A percentile compares a stretch with the other conserved stretches of the same genome.
These are phyloP conservation scores for Ophonus ardosiacus DNA, from an alignment of 2,888 invertebrate genomes.

Conservation along the genomic window DNA sequence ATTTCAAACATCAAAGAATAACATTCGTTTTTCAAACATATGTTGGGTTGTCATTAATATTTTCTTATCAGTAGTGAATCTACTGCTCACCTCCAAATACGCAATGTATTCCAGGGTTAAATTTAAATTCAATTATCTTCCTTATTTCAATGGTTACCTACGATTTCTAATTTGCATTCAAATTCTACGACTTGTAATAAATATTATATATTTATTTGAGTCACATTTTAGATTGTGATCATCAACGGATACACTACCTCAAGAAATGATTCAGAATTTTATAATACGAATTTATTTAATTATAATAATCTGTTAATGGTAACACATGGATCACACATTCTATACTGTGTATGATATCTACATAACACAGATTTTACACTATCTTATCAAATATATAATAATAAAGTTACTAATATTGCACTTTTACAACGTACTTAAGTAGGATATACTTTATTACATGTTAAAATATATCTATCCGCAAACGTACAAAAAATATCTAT, in stretches of 20 bases:
- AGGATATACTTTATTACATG: constrained; percentile 50
- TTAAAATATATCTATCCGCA: constrained; percentile 60
- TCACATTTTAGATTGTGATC: background rate
- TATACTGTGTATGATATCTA: constrained; percentile 58
- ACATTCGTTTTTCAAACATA: too few relatives aligned
- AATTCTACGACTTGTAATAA: too few relatives aligned
- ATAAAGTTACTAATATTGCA: constrained; percentile 62
- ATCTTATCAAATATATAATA: constrained; percentile 59
- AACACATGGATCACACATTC: constrained; percentile 61
- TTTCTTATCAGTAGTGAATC: too few relatives aligned
- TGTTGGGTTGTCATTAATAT: too few relatives aligned
- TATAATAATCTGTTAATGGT: constrained; percentile 56
- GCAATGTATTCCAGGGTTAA: too few relatives aligned
- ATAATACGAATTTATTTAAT: constrained; percentile 59
- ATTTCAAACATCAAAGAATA: too few relatives aligned
- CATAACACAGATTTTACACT: constrained; percentile 51
- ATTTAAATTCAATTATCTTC: too few relatives aligned
- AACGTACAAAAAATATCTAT: constrained; percentile 63
- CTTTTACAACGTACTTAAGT: constrained; percentile 63
- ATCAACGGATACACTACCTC: too few relatives aligned
- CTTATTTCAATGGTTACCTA: too few relatives aligned
- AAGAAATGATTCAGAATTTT: background rate
- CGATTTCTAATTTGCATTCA: too few relatives aligned
- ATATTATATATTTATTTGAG: background rate
- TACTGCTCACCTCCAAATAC: too few relatives aligned